These are phyloP conservation scores for Cynaeus angustus DNA, from an alignment of 2,888 invertebrate species.

Conservation along the genomic window DNA sequence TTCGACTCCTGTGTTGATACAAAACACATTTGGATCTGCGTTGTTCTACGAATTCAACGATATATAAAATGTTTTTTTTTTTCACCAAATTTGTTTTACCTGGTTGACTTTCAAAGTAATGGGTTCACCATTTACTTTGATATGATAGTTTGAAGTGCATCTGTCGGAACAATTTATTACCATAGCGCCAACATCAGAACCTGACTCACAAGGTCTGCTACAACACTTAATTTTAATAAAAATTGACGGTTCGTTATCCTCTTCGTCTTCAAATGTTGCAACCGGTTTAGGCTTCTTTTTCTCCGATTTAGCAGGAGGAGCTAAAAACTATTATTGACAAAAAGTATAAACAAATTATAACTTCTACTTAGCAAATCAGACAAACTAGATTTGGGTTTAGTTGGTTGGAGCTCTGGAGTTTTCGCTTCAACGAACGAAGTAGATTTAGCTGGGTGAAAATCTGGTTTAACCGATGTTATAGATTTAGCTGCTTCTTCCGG, in stretches of 20 bases:
- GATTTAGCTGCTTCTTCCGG: too few relatives aligned
- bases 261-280: background rate
- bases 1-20: constrained; percentile 34
- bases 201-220: constrained; percentile 20
- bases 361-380: too few relatives aligned
- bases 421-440: background rate
- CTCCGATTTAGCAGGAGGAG: background rate
- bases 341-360: too few relatives aligned
- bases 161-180: constrained; percentile 2
- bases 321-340: too few relatives aligned
- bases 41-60: constrained; percentile 12
- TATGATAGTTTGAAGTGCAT: constrained; percentile 28
- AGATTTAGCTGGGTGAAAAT: too few relatives aligned
- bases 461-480: too few relatives aligned
- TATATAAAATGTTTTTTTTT: background rate
- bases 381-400: background rate
- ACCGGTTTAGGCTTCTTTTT: background rate
- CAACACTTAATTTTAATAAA: constrained; percentile 38
- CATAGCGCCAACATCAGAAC: constrained; percentile 1
- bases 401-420: background rate
- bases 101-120: constrained; percentile 36
- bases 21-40: constrained; percentile 19
- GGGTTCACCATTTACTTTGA: constrained; percentile 37
- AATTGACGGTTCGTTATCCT: constrained; percentile 18
- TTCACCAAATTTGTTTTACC: background rate